These are phyloP conservation scores for Mustela nigripes DNA, from an alignment of 2,113 vertebrate species.

Conservation along the genomic window DNA sequence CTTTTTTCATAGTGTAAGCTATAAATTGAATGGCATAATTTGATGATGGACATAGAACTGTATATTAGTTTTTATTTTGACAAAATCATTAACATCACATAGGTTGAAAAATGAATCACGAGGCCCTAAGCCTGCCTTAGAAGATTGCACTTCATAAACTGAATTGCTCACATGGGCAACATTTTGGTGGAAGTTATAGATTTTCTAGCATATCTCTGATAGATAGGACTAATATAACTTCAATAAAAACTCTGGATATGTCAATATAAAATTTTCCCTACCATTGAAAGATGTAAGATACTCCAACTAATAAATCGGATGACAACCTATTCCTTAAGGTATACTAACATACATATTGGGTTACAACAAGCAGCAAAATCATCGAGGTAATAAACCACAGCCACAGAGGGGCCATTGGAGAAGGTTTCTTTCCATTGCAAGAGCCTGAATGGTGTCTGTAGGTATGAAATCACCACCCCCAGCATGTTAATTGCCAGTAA, in stretches of 20 bases:
- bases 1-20: constrained; percentile 88
- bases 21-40: constrained; percentile 90
- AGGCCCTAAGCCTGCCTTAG: constrained; percentile 89
- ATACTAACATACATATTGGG: constrained; percentile 87
- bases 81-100: constrained; percentile 96
- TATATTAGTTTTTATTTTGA: constrained; percentile 94
- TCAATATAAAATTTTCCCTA: constrained; percentile 93
- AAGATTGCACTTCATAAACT: constrained; percentile 97
- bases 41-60: constrained; percentile 92
- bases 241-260: constrained; percentile 97
- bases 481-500: constrained; percentile 66
- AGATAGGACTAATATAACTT: constrained; percentile 99
- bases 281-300: constrained; percentile 88
- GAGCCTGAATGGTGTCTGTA: constrained; percentile 37
- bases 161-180: constrained; percentile 95
- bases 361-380: constrained; percentile 87
- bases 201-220: constrained; percentile 98
- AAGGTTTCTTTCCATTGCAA: constrained; percentile 68
- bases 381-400: constrained; percentile 81
- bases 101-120: constrained; percentile 95
- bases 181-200: constrained; percentile 97
- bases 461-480: not conserved
- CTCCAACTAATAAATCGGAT: constrained; percentile 91
- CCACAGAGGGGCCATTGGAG: constrained; percentile 66
- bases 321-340: constrained; percentile 87